Evolutionary conservation across 2,113 vertebrate genomes (phyloP), one percentile per base, ranked within the genome.

Genomic region (Sus scrofa): DNA sequence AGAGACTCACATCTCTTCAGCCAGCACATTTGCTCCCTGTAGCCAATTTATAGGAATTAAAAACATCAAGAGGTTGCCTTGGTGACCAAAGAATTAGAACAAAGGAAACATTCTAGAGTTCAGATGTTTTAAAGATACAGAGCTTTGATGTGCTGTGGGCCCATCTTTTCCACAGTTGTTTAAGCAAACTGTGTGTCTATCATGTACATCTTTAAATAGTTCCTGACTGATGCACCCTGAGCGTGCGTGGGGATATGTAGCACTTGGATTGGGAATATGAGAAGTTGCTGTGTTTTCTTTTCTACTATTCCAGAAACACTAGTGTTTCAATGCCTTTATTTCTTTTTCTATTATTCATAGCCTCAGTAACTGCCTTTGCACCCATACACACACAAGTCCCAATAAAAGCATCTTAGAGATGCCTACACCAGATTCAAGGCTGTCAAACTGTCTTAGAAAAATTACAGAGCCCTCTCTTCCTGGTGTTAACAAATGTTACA

Each of bases 1-100:
- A 32, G 89, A 85, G 74, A 86, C 39, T 44, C 67, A 22, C 37
- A 30, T 68, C 10, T 68, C 74, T 89, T 50, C 73, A 39, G 26
- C 79, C 74, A 86, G 56, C 13, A 10, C 22, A 30, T 79, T 91
- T 96, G 65, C 27, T 84, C 71, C 74, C 60, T 78, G 34, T 3
- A 58, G 79, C 27, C 52, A 89, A 86, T 75, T 34, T 92, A 74
- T 44, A 92, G 24, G 15, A 79, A 58, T 89, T 92, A 65, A 94
- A 92, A 81, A 60, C 62, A 65, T 90, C 82, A 92, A 79, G 65
- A 60, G 52, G 74, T 92, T 75, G 67, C 81, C 75, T 70, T 87
- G 65, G 88, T 90, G 44, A 83, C 81, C 65, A n/a, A 0, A 67
- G 58, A 84, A 92, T 77, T 88, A 52, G 54, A 94, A 95, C 54